Base-by-base conservation (phyloP, 2,113 vertebrate species). In the Prochilodus magdalenae region DNA sequence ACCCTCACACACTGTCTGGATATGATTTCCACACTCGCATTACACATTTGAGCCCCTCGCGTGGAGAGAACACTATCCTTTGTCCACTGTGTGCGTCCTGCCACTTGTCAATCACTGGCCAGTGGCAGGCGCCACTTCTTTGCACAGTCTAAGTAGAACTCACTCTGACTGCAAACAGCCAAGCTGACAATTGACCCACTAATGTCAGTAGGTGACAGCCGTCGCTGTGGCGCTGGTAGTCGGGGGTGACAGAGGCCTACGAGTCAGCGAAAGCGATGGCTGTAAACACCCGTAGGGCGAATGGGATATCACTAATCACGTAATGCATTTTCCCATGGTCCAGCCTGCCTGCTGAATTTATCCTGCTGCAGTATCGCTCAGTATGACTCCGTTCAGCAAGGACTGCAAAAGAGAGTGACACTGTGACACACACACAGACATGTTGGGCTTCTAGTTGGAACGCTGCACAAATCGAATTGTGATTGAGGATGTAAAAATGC, bases 181-280 rank as follows among this genome's bases (percentile, higher is more conserved):
- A 51, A 60, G 67, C 80, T 89, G 90, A 92, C 91, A 89, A 90
- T 75, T 87, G 90, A 89, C 90, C 92, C 82, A 90, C 92, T 91
- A 88, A 89, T 91, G 90, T 93, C 92, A 91, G 73, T 1, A n/a
- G 36, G 85, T 85, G 86, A 86, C 71, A 51, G 74, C 80, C 86
- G 84, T 86, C 84, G 79, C 53, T 73, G 12, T 27, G 65, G 85
- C 85, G 84, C 86, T 49, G 70, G 51, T 88, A 85, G 89, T 88
- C 73, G 57, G 70, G 87, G 89, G 88, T 91, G 93, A 92, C 90
- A 90, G 86, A 62, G 86, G 87, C 79, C 79, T 33, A 80, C 83
- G 86, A 86, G 90, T 93, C 91, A 90, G 91, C 89, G 75, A 79
- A 88, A 81, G 86, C 82, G 47, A 86, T 72, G 2, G 79, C 65